These are phyloP conservation scores for Corythaixoides concolor DNA, from an alignment of 2,113 vertebrate genomes.

Conservation along the genomic window DNA sequence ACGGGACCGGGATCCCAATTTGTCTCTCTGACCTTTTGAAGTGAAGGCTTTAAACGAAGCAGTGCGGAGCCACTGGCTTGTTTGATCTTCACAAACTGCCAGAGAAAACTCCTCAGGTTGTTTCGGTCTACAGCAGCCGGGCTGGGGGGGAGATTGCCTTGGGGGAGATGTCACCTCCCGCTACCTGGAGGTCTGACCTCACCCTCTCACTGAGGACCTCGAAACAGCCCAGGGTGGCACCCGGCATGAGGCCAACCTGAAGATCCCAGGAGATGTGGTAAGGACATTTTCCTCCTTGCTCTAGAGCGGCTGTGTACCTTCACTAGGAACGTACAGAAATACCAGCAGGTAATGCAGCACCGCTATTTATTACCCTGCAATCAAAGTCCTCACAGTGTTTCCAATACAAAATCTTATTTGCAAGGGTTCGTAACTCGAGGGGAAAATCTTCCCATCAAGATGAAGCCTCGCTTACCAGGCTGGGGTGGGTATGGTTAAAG, in stretches of 20 bases:
- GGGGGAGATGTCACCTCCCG: background rate
- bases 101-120: background rate
- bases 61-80: accelerated
- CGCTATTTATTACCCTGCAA: conserved; percentile 75
- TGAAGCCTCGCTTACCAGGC: background rate
- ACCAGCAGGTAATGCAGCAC: conserved; percentile 60
- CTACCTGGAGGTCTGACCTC: background rate
- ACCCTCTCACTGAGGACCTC: background rate
- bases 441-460: conserved; percentile 57
- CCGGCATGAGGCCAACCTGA: background rate
- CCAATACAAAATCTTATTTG: conserved; percentile 54
- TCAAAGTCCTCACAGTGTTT: conserved; percentile 67
- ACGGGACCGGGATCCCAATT: background rate
- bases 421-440: conserved; percentile 53
- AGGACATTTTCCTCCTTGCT: background rate
- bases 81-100: background rate
- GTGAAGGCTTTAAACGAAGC: background rate
- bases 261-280: background rate
- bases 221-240: background rate
- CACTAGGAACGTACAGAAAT: conserved; percentile 24
- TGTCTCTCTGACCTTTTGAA: conserved; percentile 25
- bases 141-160: background rate
- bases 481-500: background rate
- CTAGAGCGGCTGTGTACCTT: conserved; percentile 47
- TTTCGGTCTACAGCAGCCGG: background rate